Conservation (phyloP, 2,113 vertebrate species). For the Chaetodon trifascialis region DNA sequence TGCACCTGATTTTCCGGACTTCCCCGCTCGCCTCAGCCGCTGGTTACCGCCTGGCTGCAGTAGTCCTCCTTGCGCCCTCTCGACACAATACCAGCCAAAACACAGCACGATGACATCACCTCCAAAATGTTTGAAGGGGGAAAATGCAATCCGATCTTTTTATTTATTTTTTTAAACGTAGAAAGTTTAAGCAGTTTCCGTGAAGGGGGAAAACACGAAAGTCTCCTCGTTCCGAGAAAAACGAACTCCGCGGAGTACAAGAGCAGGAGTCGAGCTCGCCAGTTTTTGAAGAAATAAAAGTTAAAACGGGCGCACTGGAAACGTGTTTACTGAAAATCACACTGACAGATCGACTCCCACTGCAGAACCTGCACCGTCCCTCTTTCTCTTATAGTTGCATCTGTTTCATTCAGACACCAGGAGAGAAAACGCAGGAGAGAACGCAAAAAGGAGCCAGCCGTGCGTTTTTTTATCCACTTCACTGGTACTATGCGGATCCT, state of each 20-base stretch:
- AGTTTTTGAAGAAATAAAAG: slow-evolving; percentile 74
- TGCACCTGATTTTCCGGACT: slow-evolving; percentile 87
- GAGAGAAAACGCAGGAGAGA: slow-evolving; percentile 64
- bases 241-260: slow-evolving; percentile 57
- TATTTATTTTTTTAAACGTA: slow-evolving; percentile 82
- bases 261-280: slow-evolving; percentile 51
- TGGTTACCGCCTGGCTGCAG: slow-evolving; percentile 75
- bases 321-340: slow-evolving; percentile 75
- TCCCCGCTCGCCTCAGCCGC: slow-evolving; percentile 76
- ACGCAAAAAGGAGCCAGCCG: slow-evolving; percentile 64
- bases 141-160: slow-evolving; percentile 85
- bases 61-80: slow-evolving; percentile 74
- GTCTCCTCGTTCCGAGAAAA: slow-evolving; percentile 59
- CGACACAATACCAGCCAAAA: slow-evolving; percentile 84
- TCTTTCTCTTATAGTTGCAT: slow-evolving; percentile 49
- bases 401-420: slow-evolving; percentile 75
- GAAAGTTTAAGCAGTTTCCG: slow-evolving; percentile 82
- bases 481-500: slow-evolving; percentile 64
- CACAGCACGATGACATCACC: slow-evolving; percentile 86
- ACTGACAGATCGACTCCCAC: slow-evolving; percentile 71
- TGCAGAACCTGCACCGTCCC: slow-evolving; percentile 71
- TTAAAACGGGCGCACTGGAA: slow-evolving; percentile 64
- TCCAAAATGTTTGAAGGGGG: slow-evolving; percentile 83
- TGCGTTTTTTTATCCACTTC: slow-evolving; percentile 74
- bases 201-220: slow-evolving; percentile 51